Evolutionary conservation across 2,888 invertebrate species (phyloP).

Genomic region (Tenthredo scrophulariae): DNA sequence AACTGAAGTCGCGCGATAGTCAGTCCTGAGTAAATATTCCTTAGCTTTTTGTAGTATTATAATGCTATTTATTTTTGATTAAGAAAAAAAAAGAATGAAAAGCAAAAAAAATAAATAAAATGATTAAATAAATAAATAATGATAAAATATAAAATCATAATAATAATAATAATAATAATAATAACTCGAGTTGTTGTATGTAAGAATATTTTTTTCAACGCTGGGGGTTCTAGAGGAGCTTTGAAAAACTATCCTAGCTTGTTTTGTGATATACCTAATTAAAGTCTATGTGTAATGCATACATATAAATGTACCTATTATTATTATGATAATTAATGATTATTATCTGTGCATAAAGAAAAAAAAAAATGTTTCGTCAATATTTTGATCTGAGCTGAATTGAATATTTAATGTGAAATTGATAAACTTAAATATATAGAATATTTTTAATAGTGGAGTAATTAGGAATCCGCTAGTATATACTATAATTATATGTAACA

Average conservation of each 20-base stretch:
- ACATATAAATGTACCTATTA: background rate
- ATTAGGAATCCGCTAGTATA: background rate
- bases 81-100: conserved; percentile 29
- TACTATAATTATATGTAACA: background rate
- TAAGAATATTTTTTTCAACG: conserved; percentile 43
- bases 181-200: conserved; percentile 22
- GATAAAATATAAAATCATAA: conserved; percentile 12
- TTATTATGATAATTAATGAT: conserved; percentile 21
- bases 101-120: background rate
- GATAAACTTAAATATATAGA: conserved; percentile 36
- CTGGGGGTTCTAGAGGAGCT: conserved; percentile 31
- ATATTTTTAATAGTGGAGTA: background rate
- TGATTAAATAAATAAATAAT: background rate
- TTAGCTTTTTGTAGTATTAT: conserved; percentile 34
- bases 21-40: conserved; percentile 29
- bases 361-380: conserved; percentile 37
- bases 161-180: conserved; percentile 8
- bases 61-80: conserved; percentile 42
- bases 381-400: conserved; percentile 43
- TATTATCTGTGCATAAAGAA: background rate
- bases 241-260: conserved; percentile 50
- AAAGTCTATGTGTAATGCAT: conserved; percentile 52
- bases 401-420: conserved; percentile 51
- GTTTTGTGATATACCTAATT: conserved; percentile 55
- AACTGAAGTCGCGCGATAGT: conserved; percentile 6